phyloP scores from a whole-genome alignment of 1,140 invertebrate species.

The Drosophila serrata region DNA sequence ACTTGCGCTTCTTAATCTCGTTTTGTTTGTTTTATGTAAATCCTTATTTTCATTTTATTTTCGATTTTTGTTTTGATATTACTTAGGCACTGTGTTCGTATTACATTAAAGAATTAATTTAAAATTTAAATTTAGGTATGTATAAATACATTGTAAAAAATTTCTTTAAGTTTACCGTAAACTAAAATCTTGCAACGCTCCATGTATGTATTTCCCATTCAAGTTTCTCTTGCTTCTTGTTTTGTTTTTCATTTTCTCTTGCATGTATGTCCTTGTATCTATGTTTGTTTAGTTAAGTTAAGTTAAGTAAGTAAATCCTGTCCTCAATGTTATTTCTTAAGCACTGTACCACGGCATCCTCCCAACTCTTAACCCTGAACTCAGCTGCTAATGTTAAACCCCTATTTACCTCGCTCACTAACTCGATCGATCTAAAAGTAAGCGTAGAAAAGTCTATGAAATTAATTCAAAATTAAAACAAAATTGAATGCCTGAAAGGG shows the following conservation, averaged over 20 bases:
- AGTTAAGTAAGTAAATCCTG: conserved; percentile 50
- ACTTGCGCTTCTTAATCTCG: conserved; percentile 72
- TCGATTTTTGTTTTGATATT: conserved; percentile 80
- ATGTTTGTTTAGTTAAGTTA: conserved; percentile 38
- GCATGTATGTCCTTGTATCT: conserved; percentile 50
- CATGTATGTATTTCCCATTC: conserved; percentile 63
- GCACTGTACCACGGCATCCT: conserved; percentile 51
- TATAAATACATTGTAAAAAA: conserved; percentile 84
- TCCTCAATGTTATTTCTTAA: conserved; percentile 51
- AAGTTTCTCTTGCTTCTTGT: conserved; percentile 36
- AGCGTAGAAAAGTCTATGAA: conserved; percentile 69
- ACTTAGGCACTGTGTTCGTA: conserved; percentile 85
- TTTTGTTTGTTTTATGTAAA: conserved; percentile 57
- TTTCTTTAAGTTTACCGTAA: conserved; percentile 83
- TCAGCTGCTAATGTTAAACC: conserved; percentile 60
- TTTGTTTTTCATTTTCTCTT: conserved; percentile 22
- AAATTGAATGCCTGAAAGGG: conserved; percentile 33
- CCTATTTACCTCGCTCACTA: conserved; percentile 29
- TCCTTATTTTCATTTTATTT: conserved; percentile 62
- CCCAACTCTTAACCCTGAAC: conserved; percentile 16
- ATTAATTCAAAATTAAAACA: conserved; percentile 31
- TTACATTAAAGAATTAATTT: conserved; percentile 85
- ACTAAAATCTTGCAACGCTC: conserved; percentile 80
- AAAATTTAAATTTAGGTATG: conserved; percentile 84
- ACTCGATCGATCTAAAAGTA: conserved; percentile 60